These are phyloP conservation scores for Callaeas wilsoni DNA, from an alignment of 2,113 vertebrate genomes.

Conservation along the genomic window DNA sequence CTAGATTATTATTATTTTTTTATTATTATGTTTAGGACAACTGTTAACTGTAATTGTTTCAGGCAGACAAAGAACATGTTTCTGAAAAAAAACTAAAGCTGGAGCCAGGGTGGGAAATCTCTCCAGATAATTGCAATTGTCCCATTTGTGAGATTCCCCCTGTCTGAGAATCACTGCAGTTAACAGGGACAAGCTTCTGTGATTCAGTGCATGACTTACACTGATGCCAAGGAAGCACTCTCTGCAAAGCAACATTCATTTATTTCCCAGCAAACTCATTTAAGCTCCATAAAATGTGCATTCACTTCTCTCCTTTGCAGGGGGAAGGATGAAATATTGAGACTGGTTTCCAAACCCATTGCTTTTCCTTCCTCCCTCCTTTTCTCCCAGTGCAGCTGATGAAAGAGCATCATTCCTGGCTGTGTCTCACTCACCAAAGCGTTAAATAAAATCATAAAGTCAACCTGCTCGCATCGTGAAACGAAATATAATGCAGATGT, in stretches of 20 bases:
- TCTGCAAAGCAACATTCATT: background rate
- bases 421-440: background rate
- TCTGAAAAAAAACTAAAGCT: background rate
- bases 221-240: background rate
- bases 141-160: background rate
- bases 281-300: background rate
- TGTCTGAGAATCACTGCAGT: background rate
- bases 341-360: background rate
- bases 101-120: fast-evolving
- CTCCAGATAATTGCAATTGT: background rate
- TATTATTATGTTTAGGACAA: background rate
- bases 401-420: background rate
- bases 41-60: background rate
- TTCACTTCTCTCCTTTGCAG: background rate
- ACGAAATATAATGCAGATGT: background rate
- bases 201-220: background rate
- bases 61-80: background rate
- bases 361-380: background rate
- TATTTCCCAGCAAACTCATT: constrained; percentile 13
- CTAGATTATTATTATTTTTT: background rate
- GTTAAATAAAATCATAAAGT: background rate
- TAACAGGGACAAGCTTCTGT: background rate
- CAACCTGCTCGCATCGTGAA: background rate
- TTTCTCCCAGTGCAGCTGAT: background rate
- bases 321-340: background rate